These are phyloP conservation scores for Petaurus breviceps DNA, from an alignment of 2,113 vertebrate species.

Conservation along the genomic window DNA sequence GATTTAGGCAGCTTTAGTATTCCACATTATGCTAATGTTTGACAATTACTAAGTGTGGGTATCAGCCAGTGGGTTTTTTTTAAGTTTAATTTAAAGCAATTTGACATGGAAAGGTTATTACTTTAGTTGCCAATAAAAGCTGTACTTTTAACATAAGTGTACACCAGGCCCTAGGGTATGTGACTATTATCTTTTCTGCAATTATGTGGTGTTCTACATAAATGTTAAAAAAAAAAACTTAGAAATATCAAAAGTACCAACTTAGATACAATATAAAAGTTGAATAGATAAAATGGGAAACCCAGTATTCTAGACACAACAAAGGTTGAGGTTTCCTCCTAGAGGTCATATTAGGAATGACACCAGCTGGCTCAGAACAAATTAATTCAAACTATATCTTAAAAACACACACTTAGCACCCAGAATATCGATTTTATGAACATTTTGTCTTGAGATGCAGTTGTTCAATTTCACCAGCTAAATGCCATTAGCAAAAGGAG, in stretches of 20 bases:
- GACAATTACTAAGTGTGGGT: conserved; percentile 89
- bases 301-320: conserved; percentile 72
- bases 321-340: conserved; percentile 89
- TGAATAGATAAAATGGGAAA: conserved; percentile 78
- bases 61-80: conserved; percentile 85
- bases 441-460: conserved; percentile 68
- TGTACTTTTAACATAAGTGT: conserved; percentile 92
- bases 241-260: conserved; percentile 87
- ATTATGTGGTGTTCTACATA: conserved; percentile 91
- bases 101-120: conserved; percentile 91
- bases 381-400: conserved; percentile 78
- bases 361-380: conserved; percentile 77
- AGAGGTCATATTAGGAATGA: conserved; percentile 83
- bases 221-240: conserved; percentile 87
- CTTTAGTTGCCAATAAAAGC: conserved; percentile 91
- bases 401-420: conserved; percentile 76
- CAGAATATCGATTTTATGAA: conserved; percentile 77
- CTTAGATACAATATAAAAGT: conserved; percentile 81
- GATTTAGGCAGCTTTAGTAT: conserved; percentile 86
- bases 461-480: conserved; percentile 69
- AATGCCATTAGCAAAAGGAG: conserved; percentile 64
- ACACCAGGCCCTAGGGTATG: conserved; percentile 90
- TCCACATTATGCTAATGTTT: conserved; percentile 88
- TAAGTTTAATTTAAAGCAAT: conserved; percentile 91
- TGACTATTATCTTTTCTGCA: conserved; percentile 91